phyloP scores from a whole-genome alignment of 2,113 vertebrate species.

The Potamarius usumacintae region DNA sequence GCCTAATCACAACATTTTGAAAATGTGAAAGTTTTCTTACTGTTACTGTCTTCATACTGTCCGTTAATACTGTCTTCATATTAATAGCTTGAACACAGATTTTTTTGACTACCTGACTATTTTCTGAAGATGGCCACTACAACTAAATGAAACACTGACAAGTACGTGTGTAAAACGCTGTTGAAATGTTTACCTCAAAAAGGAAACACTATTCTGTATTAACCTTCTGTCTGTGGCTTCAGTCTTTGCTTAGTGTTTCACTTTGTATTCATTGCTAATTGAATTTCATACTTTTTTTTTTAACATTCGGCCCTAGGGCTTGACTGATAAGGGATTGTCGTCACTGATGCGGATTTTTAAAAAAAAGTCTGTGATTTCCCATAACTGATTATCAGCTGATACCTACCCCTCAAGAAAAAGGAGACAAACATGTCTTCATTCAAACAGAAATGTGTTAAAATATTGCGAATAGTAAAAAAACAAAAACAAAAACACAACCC shows the following conservation, averaged over 20 bases:
- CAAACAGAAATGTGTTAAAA: too few relatives aligned
- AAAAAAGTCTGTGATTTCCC: too few relatives aligned
- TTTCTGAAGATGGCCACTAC: not conserved
- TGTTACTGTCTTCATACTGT: too few relatives aligned
- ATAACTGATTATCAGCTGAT: too few relatives aligned
- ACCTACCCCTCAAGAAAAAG: too few relatives aligned
- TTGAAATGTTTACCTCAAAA: not conserved
- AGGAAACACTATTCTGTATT: not conserved
- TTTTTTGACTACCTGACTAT: not conserved
- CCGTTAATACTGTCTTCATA: not conserved
- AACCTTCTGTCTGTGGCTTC: not conserved
- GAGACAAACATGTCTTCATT: too few relatives aligned
- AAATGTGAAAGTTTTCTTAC: not conserved
- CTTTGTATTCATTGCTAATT: not conserved
- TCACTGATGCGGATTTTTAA: too few relatives aligned
- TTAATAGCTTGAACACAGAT: not conserved
- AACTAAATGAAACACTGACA: not conserved
- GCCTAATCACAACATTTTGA: too few relatives aligned
- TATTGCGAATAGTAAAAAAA: too few relatives aligned
- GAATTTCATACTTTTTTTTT: not conserved
- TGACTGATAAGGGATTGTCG: too few relatives aligned
- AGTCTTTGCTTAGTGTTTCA: not conserved
- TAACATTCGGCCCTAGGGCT: too few relatives aligned
- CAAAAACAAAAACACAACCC: too few relatives aligned
- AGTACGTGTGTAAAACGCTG: not conserved